phyloP scores from a whole-genome alignment of 2,888 invertebrate genomes.

The Cosmia trapezina region DNA sequence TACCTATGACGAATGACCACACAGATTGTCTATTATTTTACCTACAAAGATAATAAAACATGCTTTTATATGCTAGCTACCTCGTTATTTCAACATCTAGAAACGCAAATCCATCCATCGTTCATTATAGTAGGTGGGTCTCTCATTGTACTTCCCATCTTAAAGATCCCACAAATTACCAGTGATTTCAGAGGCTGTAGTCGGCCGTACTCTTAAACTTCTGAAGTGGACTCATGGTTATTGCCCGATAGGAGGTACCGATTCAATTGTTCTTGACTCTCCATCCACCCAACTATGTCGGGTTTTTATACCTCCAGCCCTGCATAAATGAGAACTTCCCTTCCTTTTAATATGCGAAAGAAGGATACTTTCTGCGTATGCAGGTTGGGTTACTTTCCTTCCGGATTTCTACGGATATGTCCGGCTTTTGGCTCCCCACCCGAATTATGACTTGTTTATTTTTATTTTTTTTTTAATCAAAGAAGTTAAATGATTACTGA shows the following conservation, averaged over 20 bases:
- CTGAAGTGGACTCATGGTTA: background rate
- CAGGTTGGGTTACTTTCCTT: background rate
- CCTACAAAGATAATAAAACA: background rate
- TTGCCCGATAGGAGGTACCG: background rate
- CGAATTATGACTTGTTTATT: too few species aligned
- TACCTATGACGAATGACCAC: conserved; percentile 3
- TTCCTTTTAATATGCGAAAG: background rate
- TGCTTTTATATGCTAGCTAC: background rate
- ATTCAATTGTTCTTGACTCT: background rate
- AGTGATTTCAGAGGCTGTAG: background rate
- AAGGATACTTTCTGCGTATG: background rate
- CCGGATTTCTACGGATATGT: background rate
- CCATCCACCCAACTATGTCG: background rate
- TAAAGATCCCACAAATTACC: background rate
- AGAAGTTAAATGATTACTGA: too few species aligned
- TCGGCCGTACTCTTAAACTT: background rate
- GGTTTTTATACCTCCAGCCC: background rate
- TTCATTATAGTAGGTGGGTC: background rate
- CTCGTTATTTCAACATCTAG: background rate
- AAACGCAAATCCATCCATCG: background rate
- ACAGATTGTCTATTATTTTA: conserved; percentile 4
- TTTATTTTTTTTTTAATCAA: too few species aligned
- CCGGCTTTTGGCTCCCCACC: too few species aligned
- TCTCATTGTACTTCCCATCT: background rate
- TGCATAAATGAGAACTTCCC: background rate